phyloP scores from a whole-genome alignment of 2,113 vertebrate genomes.

The Galeopterus variegatus region DNA sequence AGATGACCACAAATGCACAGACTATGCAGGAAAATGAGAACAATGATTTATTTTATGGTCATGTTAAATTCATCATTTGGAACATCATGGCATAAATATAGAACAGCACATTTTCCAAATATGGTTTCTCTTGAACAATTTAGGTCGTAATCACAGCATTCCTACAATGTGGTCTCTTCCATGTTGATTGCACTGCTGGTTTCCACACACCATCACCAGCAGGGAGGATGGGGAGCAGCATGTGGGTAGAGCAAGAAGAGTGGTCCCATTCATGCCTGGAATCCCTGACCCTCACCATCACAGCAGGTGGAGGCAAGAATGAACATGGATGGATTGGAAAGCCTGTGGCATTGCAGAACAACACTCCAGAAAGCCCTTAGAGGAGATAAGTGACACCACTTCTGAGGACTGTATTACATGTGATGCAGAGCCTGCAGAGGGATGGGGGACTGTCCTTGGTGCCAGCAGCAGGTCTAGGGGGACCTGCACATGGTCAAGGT shows the following conservation, averaged over 20 bases:
- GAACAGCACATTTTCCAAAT: background rate
- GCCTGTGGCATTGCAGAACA: background rate
- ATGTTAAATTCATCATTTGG: conserved; percentile 22
- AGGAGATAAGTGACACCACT: too few relatives aligned
- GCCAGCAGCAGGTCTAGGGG: background rate
- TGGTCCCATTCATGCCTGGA: background rate
- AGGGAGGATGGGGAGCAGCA: too few relatives aligned
- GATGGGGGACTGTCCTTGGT: too few relatives aligned
- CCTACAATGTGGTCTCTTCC: background rate
- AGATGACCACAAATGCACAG: conserved; percentile 44
- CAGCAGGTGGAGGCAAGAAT: background rate
- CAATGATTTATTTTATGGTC: background rate
- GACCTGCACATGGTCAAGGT: background rate
- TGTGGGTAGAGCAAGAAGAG: background rate
- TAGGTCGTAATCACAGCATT: background rate
- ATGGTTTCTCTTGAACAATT: background rate
- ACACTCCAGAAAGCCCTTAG: background rate
- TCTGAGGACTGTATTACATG: background rate
- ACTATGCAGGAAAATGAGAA: background rate
- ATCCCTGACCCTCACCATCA: background rate
- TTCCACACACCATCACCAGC: background rate
- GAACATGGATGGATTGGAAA: background rate
- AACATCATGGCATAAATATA: background rate
- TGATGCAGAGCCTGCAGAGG: background rate
- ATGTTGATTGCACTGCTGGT: background rate